Percentiles rank a stretch among this genome's conserved stretches.
phyloP scores from a whole-genome alignment of 2,113 vertebrate species.

The Pygoscelis adeliae region DNA sequence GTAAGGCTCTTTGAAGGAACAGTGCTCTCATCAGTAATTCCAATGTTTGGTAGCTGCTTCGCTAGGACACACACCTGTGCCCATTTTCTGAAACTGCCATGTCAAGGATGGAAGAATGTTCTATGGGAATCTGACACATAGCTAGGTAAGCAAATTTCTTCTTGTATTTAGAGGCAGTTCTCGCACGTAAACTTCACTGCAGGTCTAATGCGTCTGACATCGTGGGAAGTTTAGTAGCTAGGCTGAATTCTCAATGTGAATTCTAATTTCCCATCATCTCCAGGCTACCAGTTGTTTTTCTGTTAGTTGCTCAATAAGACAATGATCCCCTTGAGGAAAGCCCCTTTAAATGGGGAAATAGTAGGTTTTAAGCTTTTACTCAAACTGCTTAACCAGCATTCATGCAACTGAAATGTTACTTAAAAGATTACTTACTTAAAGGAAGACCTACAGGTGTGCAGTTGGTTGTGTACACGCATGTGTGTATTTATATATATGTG shows the following conservation, averaged over 20 bases:
- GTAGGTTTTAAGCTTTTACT: background rate
- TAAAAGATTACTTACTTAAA: background rate
- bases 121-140: background rate
- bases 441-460: background rate
- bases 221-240: background rate
- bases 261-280: background rate
- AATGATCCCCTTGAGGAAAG: background rate
- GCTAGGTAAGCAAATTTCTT: background rate
- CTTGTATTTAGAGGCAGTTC: background rate
- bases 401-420: background rate
- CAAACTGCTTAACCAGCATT: background rate
- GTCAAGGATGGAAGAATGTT: background rate
- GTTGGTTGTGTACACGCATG: too few relatives aligned
- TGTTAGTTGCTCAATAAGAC: background rate
- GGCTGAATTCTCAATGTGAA: background rate
- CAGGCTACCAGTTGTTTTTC: constrained; percentile 29
- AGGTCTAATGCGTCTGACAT: background rate
- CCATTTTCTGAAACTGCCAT: background rate
- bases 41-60: background rate
- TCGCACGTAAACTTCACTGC: background rate
- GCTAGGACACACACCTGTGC: background rate
- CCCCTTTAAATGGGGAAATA: background rate
- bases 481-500: background rate
- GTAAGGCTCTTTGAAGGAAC: background rate
- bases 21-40: background rate